Base-by-base conservation (phyloP, 2,113 vertebrate genomes). In the Marcusenius ussheri region DNA sequence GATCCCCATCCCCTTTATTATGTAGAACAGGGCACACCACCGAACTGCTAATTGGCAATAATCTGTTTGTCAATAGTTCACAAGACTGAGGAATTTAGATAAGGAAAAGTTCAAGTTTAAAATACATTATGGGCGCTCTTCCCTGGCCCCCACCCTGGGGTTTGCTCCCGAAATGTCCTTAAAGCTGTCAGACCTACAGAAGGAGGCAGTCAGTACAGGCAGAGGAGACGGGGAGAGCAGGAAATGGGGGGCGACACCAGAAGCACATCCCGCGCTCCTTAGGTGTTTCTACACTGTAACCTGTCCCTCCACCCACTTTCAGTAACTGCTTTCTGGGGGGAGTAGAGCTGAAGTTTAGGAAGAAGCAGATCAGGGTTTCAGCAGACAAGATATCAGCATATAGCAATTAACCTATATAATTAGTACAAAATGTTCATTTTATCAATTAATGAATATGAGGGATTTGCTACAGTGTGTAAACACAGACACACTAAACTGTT, bases 1-100 rank as follows among this genome's bases (percentile, higher is more conserved):
- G 95, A 96, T 95, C 93, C 85, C 10, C 88, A 31, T 49, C 93
- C 94, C 95, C 95, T 80, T 95, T 95, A 96, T 95, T 95, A 95
- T 96, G 96, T 96, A 95, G 92, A 95, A 94, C 95, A 95, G 94
- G 94, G 92, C 94, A 92, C 95, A 93, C 95, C 93, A 95, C 94
- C 96, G 95, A 96, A 96, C 93, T 96, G 96, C 96, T 96, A 96
- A 96, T 96, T 96, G 94, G 95, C 96, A 96, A 96, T 96, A 96
- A 96, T 96, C 95, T 95, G 94, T 96, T 95, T 95, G 96, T 96
- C 96, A 94, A 96, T 96, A 96, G 94, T 94, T 94, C 92, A 93
- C 91, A 91, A 94, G 95, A 96, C 93, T 94, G 95, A 94, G 94
- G 95, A 96, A 96, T 96, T 96, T 96, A 96, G 95, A 96, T 95